Percentiles rank a stretch among this genome's conserved stretches.
phyloP scores from a whole-genome alignment of 2,888 invertebrate species.

The Spisula solida region DNA sequence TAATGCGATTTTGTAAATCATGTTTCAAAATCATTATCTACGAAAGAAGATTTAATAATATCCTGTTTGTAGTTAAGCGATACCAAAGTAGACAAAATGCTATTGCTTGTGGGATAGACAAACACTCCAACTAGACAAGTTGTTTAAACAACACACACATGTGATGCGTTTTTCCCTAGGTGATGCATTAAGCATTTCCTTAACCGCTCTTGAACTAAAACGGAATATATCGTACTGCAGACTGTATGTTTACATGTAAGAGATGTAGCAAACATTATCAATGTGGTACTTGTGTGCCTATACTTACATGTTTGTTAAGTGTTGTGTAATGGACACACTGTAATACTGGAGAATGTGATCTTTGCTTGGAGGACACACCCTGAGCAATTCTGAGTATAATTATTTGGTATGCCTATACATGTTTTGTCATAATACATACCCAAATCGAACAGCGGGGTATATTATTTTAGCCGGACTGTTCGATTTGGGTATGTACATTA shows the following conservation, averaged over 20 bases:
- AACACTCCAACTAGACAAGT: background rate
- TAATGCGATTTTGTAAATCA: background rate
- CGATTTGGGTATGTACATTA: no score
- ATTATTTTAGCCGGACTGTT: no score
- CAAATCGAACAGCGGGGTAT: no score
- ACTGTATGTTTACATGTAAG: background rate
- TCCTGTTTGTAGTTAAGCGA: background rate
- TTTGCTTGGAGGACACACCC: no score
- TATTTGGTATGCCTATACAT: no score
- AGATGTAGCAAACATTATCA: background rate
- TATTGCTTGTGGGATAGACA: background rate
- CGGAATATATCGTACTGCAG: background rate
- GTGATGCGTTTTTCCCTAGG: background rate
- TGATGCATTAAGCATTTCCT: background rate
- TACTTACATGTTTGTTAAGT: no score
- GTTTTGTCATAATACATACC: no score
- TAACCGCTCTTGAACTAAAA: background rate
- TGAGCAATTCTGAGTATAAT: no score
- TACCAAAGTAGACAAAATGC: background rate
- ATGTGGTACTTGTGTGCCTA: no score
- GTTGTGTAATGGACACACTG: no score
- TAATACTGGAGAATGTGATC: no score
- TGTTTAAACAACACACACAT: background rate
- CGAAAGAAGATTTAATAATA: background rate
- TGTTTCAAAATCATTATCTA: background rate